Base-by-base conservation (phyloP, 2,797 vertebrate species). In the Clarias pachynema region DNA sequence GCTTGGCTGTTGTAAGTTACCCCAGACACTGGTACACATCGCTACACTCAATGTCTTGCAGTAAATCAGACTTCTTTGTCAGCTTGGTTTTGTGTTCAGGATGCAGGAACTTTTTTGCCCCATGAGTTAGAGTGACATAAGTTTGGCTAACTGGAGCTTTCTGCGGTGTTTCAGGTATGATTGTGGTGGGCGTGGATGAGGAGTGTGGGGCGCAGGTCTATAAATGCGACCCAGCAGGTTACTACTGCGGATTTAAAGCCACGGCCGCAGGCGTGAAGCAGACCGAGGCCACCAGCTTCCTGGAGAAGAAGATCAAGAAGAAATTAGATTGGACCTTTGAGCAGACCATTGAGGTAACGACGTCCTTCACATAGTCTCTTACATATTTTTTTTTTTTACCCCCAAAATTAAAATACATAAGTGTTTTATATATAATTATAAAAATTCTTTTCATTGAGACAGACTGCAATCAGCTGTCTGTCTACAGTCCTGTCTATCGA, bases 251-350 rank as follows among this genome's bases (percentile, higher is more conserved):
- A 80, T 99, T 99, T 91, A 99, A 99, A 94, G 98, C 98, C 91
- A 99, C 98, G 0, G 97, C 98, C 2, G 97, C 98, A 0, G 98
- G 98, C n/a, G 98, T 99, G 85, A 99, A 99, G 93, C 98, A 99
- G 90, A 99, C 98, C 1, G 98, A 99, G 92, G 98, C 98, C 86
- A 99, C 97, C 91, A 99, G 98, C 93, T 99, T 99, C 93, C 95
- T 99, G 91, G 98, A 99, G 95, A 99, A 99, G 94, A 99, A 99
- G 95, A 96, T 99, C 89, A 99, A 99, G 96, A 99, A 99, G 96
- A 99, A 99, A 95, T 95, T 98, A 93, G 98, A 99, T 83, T 99
- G 98, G 98, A 98, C 97, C 9, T 99, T 97, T 49, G 96, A 97
- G 87, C 97, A 99, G 92, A 99, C 97, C 16, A 95, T 99, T 26